Evolutionary conservation across 2,797 vertebrate genomes (phyloP), one percentile per base, ranked within the genome.

Genomic region (Morelia viridis): DNA sequence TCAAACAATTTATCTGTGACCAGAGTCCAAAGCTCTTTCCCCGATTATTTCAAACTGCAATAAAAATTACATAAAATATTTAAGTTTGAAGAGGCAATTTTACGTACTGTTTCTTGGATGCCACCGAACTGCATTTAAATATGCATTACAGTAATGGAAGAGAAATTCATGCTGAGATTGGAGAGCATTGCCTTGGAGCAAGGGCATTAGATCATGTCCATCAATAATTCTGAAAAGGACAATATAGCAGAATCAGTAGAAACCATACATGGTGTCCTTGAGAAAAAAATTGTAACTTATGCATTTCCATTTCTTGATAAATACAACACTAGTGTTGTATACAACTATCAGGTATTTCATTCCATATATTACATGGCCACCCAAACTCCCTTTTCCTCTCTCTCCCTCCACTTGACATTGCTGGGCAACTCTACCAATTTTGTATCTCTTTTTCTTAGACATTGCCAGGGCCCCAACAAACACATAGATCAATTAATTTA

Each of bases 111-210:
- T 98, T 46, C 0, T 53, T 0, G 98, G 98, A 58, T 96, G 97
- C 99, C 98, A 99, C 28, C 98, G 97, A 89, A 99, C 98, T 1
- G 98, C 98, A 22, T 99, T 99, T 93, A 99, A 95, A 96, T 98
- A 97, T 58, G 96, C 96, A 93, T 98, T 98, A 95, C 98, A 99
- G 95, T 99, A 99, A 91, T 99, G 99, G 97, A 99, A 99, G 61
- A 99, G 97, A 46, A 99, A 99, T 95, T 99, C 98, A 10, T 99
- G 98, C 0, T 97, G 94, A 0, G 98, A 99, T n/a, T 2, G 95
- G 12, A 94, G 92, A 87, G 87, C 95, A 85, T 84, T 93, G 19
- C 97, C 96, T 95, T 96, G 97, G 56, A 99, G 96, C 95, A 99
- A 95, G 11, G 98, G 98, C 98, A 99, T 97, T 90, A 99, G 97